Conservation (phyloP, 2,888 invertebrate species). For the Scaeva pyrastri region DNA sequence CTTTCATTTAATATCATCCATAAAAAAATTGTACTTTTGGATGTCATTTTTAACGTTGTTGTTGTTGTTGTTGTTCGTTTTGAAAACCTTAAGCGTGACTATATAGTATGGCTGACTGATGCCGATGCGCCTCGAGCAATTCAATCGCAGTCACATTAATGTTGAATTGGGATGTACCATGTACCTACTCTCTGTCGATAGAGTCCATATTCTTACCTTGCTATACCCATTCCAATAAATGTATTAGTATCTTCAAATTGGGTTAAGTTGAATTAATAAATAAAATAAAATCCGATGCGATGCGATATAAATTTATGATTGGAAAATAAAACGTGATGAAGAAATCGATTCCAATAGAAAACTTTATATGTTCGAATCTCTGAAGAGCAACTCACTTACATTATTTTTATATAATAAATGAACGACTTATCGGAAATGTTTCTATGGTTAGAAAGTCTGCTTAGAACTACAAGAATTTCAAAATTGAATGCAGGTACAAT, state of each 20-base stretch:
- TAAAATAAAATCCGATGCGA: too few relatives aligned
- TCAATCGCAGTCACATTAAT: constrained; percentile 28
- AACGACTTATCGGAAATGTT: too few relatives aligned
- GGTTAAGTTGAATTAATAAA: constrained; percentile 4
- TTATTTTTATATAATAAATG: too few relatives aligned
- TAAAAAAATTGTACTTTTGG: constrained; percentile 31
- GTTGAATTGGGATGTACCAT: neutral
- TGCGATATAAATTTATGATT: neutral
- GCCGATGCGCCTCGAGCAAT: neutral
- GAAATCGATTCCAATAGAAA: neutral
- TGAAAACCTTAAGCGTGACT: neutral
- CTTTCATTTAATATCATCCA: constrained; percentile 52
- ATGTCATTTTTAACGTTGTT: constrained; percentile 9
- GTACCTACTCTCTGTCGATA: too few relatives aligned
- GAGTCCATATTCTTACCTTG: too few relatives aligned
- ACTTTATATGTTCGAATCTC: too few relatives aligned
- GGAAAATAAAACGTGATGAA: neutral
- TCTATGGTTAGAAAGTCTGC: too few relatives aligned
- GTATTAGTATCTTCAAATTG: neutral
- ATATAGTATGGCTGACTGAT: neutral
- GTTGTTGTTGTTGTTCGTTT: neutral
- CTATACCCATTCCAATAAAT: too few relatives aligned
- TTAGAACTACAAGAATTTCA: too few relatives aligned
- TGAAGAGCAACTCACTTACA: too few relatives aligned
- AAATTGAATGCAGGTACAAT: too few relatives aligned